Evolutionary conservation across 1,140 invertebrate genomes (phyloP).

Genomic region (Trachelipus rathkii): DNA sequence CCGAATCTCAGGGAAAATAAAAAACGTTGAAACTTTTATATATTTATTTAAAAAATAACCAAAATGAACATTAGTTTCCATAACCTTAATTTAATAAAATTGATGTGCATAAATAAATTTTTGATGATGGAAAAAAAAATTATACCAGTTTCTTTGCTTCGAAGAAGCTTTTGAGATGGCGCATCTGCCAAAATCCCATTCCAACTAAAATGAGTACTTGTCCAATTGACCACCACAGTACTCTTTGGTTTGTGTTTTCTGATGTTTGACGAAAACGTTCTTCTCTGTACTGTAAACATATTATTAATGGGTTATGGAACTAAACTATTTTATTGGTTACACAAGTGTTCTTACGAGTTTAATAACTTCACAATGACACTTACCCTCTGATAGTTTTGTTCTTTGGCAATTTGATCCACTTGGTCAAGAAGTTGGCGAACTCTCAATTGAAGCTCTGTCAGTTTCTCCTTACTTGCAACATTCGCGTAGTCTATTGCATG

Average conservation of each 20-base stretch:
- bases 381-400: conserved; percentile 98
- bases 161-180: conserved; percentile 97
- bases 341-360: too few species aligned
- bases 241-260: conserved; percentile 94
- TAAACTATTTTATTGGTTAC: too few species aligned
- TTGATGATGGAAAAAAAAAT: too few species aligned
- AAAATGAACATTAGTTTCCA: conserved; percentile 1
- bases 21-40: background rate
- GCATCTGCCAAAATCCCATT: conserved; percentile 99
- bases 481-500: conserved; percentile 97
- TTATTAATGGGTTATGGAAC: too few species aligned
- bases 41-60: conserved; percentile 6
- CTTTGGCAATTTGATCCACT: conserved; percentile 98
- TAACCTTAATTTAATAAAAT: background rate
- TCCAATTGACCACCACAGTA: conserved; percentile 94
- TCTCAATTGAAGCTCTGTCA: conserved; percentile 90
- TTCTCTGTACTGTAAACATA: conserved; percentile 81
- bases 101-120: too few species aligned
- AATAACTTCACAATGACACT: conserved; percentile 45
- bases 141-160: conserved; percentile 98
- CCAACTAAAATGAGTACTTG: conserved; percentile 84
- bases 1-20: conserved; percentile 4
- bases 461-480: conserved; percentile 95
- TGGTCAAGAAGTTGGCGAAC: conserved; percentile 94
- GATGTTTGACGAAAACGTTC: conserved; percentile 95